phyloP scores from a whole-genome alignment of 2,797 vertebrate species.

The Anomalospiza imberbis region DNA sequence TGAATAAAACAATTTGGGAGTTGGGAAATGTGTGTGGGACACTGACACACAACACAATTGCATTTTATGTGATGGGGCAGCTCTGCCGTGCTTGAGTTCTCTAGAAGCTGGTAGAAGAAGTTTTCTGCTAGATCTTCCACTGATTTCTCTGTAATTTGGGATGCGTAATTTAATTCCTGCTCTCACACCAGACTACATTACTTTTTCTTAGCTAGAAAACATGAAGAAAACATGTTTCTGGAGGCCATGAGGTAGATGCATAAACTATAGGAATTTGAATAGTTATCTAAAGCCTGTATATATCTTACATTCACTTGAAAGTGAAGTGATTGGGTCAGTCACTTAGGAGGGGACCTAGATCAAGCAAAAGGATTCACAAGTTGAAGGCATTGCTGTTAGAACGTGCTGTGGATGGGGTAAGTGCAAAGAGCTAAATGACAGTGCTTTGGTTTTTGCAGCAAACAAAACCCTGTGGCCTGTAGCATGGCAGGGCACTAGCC shows the following conservation, averaged over 20 bases:
- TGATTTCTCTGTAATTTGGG: not conserved
- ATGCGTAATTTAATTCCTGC: not conserved
- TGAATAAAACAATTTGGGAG: conserved; percentile 24
- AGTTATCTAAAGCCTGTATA: not conserved
- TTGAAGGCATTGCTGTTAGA: not conserved
- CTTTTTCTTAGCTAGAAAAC: not conserved
- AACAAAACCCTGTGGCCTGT: not conserved
- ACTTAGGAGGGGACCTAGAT: not conserved
- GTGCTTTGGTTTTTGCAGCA: not conserved
- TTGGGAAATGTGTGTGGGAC: conserved; percentile 11
- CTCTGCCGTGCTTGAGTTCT: not conserved
- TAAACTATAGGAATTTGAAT: not conserved
- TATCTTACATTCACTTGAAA: not conserved
- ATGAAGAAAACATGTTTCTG: fast-evolving
- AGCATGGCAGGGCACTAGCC: not conserved
- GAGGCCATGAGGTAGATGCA: not conserved
- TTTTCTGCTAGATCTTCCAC: not conserved
- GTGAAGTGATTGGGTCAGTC: not conserved
- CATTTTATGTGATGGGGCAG: not conserved
- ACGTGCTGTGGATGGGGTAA: not conserved
- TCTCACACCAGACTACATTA: not conserved
- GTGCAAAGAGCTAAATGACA: not conserved
- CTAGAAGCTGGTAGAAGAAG: not conserved
- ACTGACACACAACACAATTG: not conserved
- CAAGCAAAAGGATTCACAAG: not conserved